Base-by-base conservation (phyloP, 2,113 vertebrate species). In the Tragelaphus strepsiceros region DNA sequence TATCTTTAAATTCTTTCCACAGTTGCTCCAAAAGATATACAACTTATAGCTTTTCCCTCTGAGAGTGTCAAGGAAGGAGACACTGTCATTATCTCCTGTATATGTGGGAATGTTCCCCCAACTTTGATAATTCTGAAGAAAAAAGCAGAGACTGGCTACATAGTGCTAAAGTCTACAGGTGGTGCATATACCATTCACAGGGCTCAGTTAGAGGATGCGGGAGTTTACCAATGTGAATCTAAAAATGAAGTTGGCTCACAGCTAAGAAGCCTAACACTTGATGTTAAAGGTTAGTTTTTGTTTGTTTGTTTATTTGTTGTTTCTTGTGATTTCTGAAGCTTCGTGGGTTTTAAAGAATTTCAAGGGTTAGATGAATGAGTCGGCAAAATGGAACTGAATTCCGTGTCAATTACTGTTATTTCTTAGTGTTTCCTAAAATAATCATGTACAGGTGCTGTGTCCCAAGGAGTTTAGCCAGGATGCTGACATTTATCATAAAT, bases 21-120 rank as follows among this genome's bases (percentile, higher is more conserved):
- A 99, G 99, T 96, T 96, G 98, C 98, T 82, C 98, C 97, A 91
- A 98, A 98, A 97, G 99, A 98, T 49, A 98, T 98, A 51, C 83
- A 92, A 7, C 97, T 99, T 91, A 97, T 8, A 90, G 96, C 98
- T 96, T 99, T 98, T 93, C 98, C 98, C 90, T 98, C 97, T 82
- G 96, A 97, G 54, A 97, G 92, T 51, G 94, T 97, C 6, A 98
- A 98, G 97, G 96, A 99, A 96, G 85, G 97, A 96, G 98, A 99
- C 88, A 97, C 88, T 5, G 96, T 99, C 97, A 98, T 85, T 39
- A 95, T 99, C 90, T 98, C 96, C 84, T 98, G 97, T 86, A 91
- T 82, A 0, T 98, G 98, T 28, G 39, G n/a, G 28, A 98, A 98
- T 64, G 93, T 96, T 88, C 97, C 98, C 0, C 93, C 98, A 88